Base-by-base conservation (phyloP, 2,888 invertebrate species). In the Baronia brevicornis region DNA sequence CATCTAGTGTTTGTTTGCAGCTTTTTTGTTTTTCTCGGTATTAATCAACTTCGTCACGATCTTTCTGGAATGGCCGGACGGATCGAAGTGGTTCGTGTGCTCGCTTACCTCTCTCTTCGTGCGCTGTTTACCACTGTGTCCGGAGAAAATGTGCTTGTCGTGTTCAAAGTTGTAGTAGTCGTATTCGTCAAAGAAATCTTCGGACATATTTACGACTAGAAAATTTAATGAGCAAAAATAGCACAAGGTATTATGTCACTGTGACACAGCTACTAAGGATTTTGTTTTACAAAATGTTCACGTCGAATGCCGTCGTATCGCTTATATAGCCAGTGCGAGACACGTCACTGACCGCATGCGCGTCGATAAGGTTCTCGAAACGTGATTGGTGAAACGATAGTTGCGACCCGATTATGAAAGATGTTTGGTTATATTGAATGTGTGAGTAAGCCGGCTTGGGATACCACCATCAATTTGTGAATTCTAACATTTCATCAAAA, bases 141-240 rank as follows among this genome's bases (percentile, higher is more conserved):
- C 92, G 22, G 91, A 89, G 73, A 90, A 91, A 44, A 96, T 89
- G 69, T 93, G 91, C 78, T 96, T 96, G 73, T 95, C 96, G 86
- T 93, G 91, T 55, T 95, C 95, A 77, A 92, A 96, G 80, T 96
- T 96, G 87, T 94, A 97, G 67, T 95, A 93, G 66, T 97, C 97
- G 88, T 95, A 95, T 66, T 95, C 91, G 84, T 97, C 96, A 70
- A 92, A 91, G 84, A 93, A 90, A 56, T 87, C 86, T 78, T 93
- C 93, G 60, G 94, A 93, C 94, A 94, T 94, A 68, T 77, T 88
- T 78, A 54, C 46, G 48, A 60, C 56, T 65, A 56, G 39, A 42
- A 26, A 46, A 48, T 48, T 34, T 49, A 50, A 42, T 53, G 58
- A 55, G 47, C 44, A 46, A 42, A 50, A 55, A 45, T 41, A 40